Base-by-base conservation (phyloP, 2,888 invertebrate genomes). In the Cinara cedri region DNA sequence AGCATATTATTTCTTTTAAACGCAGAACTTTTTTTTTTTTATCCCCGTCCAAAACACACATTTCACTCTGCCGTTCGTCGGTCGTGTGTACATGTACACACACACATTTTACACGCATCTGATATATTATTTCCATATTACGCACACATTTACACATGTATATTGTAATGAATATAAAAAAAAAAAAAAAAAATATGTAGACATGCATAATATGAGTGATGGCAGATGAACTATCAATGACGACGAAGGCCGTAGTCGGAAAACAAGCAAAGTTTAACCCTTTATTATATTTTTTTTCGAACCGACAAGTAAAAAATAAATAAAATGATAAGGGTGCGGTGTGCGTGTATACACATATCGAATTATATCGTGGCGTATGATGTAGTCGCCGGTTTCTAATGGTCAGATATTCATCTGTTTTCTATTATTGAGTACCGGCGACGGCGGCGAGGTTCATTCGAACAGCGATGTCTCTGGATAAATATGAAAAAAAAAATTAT, bases 341-440 rank as follows among this genome's bases (percentile, higher is more conserved):
- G 54, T 11, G 24, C 57, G 16, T 49, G 62, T 57, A 44, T 51
- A 62, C 57, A 68, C 76, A 54, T 60, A 68, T 78, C 76, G 44
- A 57, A 78, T 78, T 68, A 68, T 60, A 78, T 68, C 55, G 74
- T 57, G 26, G 34, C 34, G 34, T 34, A 34, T 34, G 34, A 57
- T 26, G 44, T 46, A 34, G 54, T 57, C 19, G 54, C 46, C 19
- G 76, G 66, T 76, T 68, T 68, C 46, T 76, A 57, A 76, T 76
- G 76, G 76, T 76, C 76, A 76, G 76, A 76, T 76, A 76, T 76
- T 68, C 76, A 76, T 76, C 76, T 76, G 68, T 26, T 68, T 66
- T 76, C 46, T 66, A 57, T 14, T 60, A 8, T 60, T 6, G 26
- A 19, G 11, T 19, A 49, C 55, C 13, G 42, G 9, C 66, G 46